phyloP scores from a whole-genome alignment of 2,113 vertebrate species.

The Machaerirhynchus nigripectus region DNA sequence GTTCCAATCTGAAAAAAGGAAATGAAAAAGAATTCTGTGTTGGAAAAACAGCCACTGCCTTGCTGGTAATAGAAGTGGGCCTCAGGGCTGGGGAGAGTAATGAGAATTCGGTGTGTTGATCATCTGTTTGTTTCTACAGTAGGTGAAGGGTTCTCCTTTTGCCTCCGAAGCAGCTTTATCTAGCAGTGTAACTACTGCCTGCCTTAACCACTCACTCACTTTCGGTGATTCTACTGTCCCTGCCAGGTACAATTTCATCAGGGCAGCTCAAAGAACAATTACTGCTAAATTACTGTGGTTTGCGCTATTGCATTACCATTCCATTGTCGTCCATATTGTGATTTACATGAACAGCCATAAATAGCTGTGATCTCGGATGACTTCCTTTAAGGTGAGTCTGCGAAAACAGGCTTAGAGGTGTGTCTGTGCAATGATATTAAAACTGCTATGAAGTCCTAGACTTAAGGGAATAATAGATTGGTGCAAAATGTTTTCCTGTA shows the following conservation, averaged over 20 bases:
- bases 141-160: background rate
- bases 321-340: background rate
- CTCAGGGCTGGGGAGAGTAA: background rate
- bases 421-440: background rate
- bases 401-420: conserved; percentile 39
- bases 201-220: background rate
- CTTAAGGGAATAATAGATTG: background rate
- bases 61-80: background rate
- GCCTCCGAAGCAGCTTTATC: background rate
- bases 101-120: background rate
- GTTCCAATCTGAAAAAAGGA: background rate
- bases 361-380: conserved; percentile 65
- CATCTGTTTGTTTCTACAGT: background rate
- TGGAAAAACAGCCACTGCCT: background rate
- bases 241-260: background rate
- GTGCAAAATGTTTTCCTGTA: conserved; percentile 2
- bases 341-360: conserved; percentile 49
- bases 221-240: background rate
- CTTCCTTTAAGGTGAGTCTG: conserved; percentile 35
- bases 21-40: background rate
- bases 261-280: background rate
- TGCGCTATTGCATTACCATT: background rate
- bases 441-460: background rate
- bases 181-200: background rate
- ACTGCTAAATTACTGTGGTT: background rate